phyloP scores from a whole-genome alignment of 2,888 invertebrate genomes.

The Colletes collaris region DNA sequence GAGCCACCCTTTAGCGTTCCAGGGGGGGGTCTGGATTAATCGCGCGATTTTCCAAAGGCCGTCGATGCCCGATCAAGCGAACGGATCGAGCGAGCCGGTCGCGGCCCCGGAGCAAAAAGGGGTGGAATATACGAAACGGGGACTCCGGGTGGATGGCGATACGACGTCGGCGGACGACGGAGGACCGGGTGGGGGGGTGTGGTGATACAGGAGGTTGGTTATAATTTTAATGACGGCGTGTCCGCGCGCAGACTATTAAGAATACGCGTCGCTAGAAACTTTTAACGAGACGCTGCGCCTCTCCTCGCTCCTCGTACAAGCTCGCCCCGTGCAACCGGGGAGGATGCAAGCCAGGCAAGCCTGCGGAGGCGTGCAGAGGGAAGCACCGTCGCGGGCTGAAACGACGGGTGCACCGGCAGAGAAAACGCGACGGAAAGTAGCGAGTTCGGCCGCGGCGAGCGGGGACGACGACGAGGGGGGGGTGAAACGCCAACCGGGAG shows the following conservation, averaged over 20 bases:
- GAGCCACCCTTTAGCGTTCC: no score
- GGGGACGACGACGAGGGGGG: neutral
- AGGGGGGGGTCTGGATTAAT: no score
- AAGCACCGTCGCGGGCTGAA: slow-evolving; percentile 44
- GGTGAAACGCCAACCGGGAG: slow-evolving; percentile 13
- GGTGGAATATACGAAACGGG: slow-evolving; percentile 64
- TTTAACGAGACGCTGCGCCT: slow-evolving; percentile 82
- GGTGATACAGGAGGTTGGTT: slow-evolving; percentile 77
- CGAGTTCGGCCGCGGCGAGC: slow-evolving; percentile 41
- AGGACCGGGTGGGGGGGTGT: slow-evolving; percentile 52
- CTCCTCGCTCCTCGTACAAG: slow-evolving; percentile 36
- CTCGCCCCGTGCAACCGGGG: slow-evolving; percentile 39
- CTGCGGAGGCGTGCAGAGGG: slow-evolving; percentile 40
- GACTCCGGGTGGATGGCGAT: slow-evolving; percentile 58
- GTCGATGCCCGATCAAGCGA: slow-evolving; percentile 71
- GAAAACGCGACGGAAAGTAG: slow-evolving; percentile 64
- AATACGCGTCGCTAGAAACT: slow-evolving; percentile 83
- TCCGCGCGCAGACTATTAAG: slow-evolving; percentile 83
- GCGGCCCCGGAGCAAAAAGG: slow-evolving; percentile 38
- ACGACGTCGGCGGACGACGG: slow-evolving; percentile 43
- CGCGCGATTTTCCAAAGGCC: slow-evolving; percentile 44
- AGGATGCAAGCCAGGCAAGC: slow-evolving; percentile 29
- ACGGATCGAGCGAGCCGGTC: slow-evolving; percentile 29
- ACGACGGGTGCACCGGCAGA: slow-evolving; percentile 36
- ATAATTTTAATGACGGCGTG: slow-evolving; percentile 83